phyloP scores from a whole-genome alignment of 2,797 vertebrate genomes.

The Ptychobarbus kaznakovi region DNA sequence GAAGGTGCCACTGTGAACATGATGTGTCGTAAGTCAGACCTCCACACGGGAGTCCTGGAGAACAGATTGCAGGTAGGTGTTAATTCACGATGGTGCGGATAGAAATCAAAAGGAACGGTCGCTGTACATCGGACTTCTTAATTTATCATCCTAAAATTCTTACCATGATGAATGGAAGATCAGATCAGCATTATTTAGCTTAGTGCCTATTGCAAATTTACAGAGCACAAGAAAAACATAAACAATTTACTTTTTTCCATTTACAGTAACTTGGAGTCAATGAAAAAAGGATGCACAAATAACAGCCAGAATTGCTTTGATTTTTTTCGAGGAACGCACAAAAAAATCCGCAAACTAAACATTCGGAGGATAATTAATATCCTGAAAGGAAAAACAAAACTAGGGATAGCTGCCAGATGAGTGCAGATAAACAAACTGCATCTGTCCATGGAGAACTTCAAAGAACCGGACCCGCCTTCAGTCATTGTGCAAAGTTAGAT shows the following conservation, averaged over 20 bases:
- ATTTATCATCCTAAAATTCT: not conserved
- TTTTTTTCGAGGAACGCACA: constrained; percentile 2
- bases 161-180: not conserved
- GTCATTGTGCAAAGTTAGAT: constrained; percentile 38
- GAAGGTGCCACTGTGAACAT: constrained; percentile 41
- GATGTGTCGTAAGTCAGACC: constrained; percentile 12
- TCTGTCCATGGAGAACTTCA: constrained; percentile 34
- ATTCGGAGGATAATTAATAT: constrained; percentile 28
- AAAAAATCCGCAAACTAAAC: constrained; percentile 31
- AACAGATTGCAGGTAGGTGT: constrained; percentile 48
- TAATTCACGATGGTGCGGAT: not conserved
- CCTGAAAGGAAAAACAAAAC: constrained; percentile 31
- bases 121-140: not conserved
- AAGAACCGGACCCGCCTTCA: constrained; percentile 19
- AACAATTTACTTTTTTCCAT: not conserved
- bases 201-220: not conserved
- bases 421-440: constrained; percentile 44
- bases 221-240: not conserved
- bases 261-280: not conserved
- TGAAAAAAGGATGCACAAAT: constrained; percentile 13
- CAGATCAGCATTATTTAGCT: not conserved
- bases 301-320: constrained; percentile 34
- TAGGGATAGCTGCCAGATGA: constrained; percentile 47
- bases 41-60: constrained; percentile 32
- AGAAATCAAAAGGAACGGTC: not conserved